A percentile compares a stretch with the other conserved stretches of the same genome.
Conservation (phyloP, 2,888 invertebrate species). For the Drosophila nr. medialis region DNA sequence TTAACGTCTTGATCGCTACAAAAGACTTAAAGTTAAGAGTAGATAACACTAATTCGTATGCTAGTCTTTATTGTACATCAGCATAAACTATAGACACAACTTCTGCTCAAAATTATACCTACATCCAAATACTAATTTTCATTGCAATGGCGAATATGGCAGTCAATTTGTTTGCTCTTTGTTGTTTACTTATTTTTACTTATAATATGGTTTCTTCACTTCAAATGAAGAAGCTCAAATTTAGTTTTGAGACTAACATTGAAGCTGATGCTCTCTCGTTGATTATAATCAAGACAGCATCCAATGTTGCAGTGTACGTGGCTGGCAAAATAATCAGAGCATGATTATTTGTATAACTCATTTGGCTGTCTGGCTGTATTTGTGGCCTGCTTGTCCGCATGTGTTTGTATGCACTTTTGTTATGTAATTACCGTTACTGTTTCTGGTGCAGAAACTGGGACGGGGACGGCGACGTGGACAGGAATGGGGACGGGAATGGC, state of each 20-base stretch:
- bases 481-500: neutral
- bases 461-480: no score
- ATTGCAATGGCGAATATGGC: neutral
- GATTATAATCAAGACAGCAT: conserved; percentile 2
- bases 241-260: neutral
- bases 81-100: neutral
- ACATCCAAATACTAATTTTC: neutral
- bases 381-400: conserved; percentile 18
- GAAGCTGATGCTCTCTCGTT: neutral
- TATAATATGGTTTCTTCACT: neutral
- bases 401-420: conserved; percentile 65
- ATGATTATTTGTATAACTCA: conserved; percentile 66
- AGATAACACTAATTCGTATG: neutral
- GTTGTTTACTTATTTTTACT: neutral
- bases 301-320: conserved; percentile 35
- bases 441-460: neutral
- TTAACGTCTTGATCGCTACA: neutral
- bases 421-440: conserved; percentile 65
- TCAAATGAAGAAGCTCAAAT: conserved; percentile 7
- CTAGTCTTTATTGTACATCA: neutral
- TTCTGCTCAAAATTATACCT: neutral
- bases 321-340: conserved; percentile 56
- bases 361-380: conserved; percentile 34
- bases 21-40: neutral
- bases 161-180: neutral